phyloP scores from a whole-genome alignment of 2,797 vertebrate species.

The Xerus rutilus region DNA sequence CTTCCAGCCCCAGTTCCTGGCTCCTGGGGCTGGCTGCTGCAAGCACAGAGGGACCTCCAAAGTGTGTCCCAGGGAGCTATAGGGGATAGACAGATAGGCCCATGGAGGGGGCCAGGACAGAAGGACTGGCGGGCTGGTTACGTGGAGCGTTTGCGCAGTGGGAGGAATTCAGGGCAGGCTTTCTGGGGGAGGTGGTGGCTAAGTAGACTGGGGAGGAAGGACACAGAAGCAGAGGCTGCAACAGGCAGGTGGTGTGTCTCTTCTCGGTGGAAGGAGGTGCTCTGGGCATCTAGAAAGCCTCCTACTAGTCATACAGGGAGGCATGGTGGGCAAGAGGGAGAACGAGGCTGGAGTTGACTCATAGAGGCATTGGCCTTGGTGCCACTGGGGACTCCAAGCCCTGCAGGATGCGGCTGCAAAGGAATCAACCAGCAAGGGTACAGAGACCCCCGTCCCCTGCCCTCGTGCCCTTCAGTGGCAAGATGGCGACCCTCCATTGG shows the following conservation, averaged over 20 bases:
- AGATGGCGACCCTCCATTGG: not conserved
- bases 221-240: too few relatives aligned
- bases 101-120: accelerated
- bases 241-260: accelerated
- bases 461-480: not conserved
- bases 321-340: not conserved
- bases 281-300: not conserved
- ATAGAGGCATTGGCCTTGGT: accelerated
- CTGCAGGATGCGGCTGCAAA: not conserved
- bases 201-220: not conserved
- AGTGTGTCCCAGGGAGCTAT: too few relatives aligned
- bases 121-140: not conserved
- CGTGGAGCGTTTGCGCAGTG: too few relatives aligned
- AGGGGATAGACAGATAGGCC: not conserved
- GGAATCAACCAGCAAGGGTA: not conserved
- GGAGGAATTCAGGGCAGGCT: not conserved
- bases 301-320: accelerated
- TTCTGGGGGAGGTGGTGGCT: not conserved
- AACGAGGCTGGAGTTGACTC: too few relatives aligned
- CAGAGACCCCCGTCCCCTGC: not conserved
- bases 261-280: not conserved
- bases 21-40: not conserved
- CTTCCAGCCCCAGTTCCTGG: accelerated
- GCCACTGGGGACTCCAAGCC: accelerated
- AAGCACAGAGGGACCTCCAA: too few relatives aligned